These are phyloP conservation scores for Erythrocebus patas DNA, from an alignment of 2,113 vertebrate species.

Conservation along the genomic window DNA sequence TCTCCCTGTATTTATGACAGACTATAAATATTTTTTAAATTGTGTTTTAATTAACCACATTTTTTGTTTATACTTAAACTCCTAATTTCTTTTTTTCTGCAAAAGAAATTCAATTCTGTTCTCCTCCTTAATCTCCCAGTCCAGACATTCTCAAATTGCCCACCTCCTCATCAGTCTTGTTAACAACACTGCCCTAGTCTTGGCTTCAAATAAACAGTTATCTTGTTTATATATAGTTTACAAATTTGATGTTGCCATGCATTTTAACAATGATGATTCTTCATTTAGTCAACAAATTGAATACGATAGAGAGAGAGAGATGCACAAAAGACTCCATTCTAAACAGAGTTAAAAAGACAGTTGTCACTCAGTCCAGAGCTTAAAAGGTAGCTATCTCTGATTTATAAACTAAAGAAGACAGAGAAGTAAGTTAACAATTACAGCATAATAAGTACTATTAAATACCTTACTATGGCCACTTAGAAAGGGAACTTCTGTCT, in stretches of 20 bases:
- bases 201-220: conserved; percentile 3
- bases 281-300: conserved; percentile 29
- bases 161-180: not conserved
- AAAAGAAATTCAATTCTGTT: not conserved
- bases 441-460: not conserved
- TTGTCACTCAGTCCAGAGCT: no score
- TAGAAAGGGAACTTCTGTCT: not conserved
- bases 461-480: not conserved
- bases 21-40: conserved; percentile 16
- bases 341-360: not conserved
- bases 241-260: not conserved
- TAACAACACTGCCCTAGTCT: not conserved
- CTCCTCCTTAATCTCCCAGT: not conserved
- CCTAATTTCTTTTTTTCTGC: not conserved
- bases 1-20: not conserved
- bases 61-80: not conserved
- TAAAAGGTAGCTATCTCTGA: not conserved
- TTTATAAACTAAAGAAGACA: not conserved
- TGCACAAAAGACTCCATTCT: not conserved
- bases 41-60: not conserved
- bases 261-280: not conserved
- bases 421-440: not conserved
- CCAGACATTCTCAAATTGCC: not conserved
- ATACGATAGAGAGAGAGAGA: not conserved
- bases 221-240: not conserved